Conservation (phyloP, 2,797 vertebrate genomes). For the Hafferia zeledoni region DNA sequence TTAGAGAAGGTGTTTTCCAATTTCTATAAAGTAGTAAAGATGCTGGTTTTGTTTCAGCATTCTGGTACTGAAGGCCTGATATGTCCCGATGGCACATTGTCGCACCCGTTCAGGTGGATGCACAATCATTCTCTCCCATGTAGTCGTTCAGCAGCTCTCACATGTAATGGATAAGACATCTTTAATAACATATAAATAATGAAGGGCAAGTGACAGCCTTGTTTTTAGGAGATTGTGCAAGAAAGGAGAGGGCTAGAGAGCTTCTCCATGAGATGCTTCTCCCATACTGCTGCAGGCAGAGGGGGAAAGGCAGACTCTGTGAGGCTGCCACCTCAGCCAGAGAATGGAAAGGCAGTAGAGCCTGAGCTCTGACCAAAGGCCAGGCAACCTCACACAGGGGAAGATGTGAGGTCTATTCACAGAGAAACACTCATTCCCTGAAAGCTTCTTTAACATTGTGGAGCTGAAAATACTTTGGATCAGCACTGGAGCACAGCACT, state of each 20-base stretch:
- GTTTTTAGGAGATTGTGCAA: not conserved
- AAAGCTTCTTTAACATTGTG: not conserved
- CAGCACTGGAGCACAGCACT: accelerated
- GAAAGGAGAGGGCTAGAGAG: not conserved
- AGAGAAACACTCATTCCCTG: not conserved
- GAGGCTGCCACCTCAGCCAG: not conserved
- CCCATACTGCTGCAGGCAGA: not conserved
- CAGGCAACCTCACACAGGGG: not conserved
- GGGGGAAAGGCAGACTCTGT: not conserved
- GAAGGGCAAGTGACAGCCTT: not conserved
- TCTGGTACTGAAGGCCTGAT: not conserved
- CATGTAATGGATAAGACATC: not conserved
- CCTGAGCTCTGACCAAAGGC: not conserved
- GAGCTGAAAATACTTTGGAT: not conserved
- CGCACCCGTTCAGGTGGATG: not conserved
- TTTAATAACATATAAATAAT: not conserved
- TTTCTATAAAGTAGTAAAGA: not conserved
- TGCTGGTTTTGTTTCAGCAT: not conserved
- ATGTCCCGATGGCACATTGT: accelerated
- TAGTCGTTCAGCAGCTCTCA: not conserved
- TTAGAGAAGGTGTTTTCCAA: not conserved
- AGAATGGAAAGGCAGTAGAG: not conserved
- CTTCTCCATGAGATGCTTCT: not conserved
- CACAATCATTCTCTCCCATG: not conserved
- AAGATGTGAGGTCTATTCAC: not conserved